Evolutionary conservation across 2,113 vertebrate genomes (phyloP), one percentile per base, ranked within the genome.

Genomic region (Chroicocephalus ridibundus): DNA sequence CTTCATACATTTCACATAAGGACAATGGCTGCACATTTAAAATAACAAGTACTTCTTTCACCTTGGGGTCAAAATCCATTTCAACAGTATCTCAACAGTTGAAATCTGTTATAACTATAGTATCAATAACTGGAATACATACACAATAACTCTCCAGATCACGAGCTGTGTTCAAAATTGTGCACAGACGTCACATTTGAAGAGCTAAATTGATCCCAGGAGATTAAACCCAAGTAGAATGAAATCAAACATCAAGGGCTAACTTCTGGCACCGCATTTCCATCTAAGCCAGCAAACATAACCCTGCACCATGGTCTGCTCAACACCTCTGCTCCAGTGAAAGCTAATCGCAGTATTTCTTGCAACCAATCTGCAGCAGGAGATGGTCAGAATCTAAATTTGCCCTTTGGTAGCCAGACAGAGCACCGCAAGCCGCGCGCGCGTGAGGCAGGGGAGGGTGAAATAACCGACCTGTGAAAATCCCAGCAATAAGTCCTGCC

Each of bases 51-150:
- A 38, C 80, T 82, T 87, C 58, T 91, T 93, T 95, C 88, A 96
- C 90, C 94, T 74, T 76, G 78, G 84, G 90, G 92, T 94, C 93
- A 97, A 97, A 97, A 94, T 85, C 94, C 89, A 97, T 94, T 96
- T 88, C 78, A 94, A 79, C 86, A 91, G 61, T 47, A 86, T 82
- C 91, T 96, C 87, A 95, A 21, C 76, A 91, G 94, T 87, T 95
- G 90, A 94, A 88, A 94, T 90, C 85, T 81, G 68, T 55, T 82
- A 32, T 87, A 95, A 95, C 79, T 94, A 60, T 2, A 70, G 51
- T 61, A 94, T 94, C 93, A 81, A 54, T 91, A 94, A 74, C 86
- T 64, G 49, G 36, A 86, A 82, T 78, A 71, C 44, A 69, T 34
- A 77, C 87, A 66, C 62, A 77, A 3, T 42, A 82, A 86, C 86